Conservation (phyloP, 1,140 invertebrate species). For the Drosophila simulans region DNA sequence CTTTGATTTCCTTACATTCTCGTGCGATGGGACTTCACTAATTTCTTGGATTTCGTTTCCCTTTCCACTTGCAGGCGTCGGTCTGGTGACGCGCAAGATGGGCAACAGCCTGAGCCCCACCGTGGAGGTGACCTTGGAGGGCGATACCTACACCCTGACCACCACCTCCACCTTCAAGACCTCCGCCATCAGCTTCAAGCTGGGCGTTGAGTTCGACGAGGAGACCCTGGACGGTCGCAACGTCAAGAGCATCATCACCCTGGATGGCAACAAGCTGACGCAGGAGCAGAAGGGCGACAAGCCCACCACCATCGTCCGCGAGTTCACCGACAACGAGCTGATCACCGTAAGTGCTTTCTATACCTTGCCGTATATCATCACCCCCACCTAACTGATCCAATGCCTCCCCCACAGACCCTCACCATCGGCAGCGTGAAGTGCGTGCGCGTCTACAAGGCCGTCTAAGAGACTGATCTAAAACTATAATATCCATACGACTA, state of each 20-base stretch:
- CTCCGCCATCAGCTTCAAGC: conserved; percentile 90
- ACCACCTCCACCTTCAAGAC: conserved; percentile 94
- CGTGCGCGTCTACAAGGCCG: conserved; percentile 89
- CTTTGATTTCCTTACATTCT: conserved; percentile 3
- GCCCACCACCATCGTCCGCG: conserved; percentile 88
- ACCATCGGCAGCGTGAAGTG: conserved; percentile 90
- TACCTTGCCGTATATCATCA: neutral
- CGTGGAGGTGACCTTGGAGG: conserved; percentile 89
- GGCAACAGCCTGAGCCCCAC: conserved; percentile 90
- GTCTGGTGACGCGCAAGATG: conserved; percentile 90
- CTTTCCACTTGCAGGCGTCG: conserved; percentile 88
- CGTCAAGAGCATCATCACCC: conserved; percentile 90
- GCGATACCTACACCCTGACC: conserved; percentile 89
- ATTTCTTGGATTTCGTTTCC: conserved; percentile 16
- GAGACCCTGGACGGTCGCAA: conserved; percentile 93
- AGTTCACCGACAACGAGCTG: conserved; percentile 89
- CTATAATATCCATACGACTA: conserved; percentile 54
- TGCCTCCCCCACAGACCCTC: conserved; percentile 87
- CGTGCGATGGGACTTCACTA: neutral
- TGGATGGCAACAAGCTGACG: conserved; percentile 89
- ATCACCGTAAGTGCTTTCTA: conserved; percentile 86
- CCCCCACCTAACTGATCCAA: neutral
- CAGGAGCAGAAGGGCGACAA: conserved; percentile 90
- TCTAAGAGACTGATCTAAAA: conserved; percentile 68
- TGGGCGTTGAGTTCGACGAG: conserved; percentile 94